phyloP scores from a whole-genome alignment of 2,797 vertebrate species.

The Molossus molossus region DNA sequence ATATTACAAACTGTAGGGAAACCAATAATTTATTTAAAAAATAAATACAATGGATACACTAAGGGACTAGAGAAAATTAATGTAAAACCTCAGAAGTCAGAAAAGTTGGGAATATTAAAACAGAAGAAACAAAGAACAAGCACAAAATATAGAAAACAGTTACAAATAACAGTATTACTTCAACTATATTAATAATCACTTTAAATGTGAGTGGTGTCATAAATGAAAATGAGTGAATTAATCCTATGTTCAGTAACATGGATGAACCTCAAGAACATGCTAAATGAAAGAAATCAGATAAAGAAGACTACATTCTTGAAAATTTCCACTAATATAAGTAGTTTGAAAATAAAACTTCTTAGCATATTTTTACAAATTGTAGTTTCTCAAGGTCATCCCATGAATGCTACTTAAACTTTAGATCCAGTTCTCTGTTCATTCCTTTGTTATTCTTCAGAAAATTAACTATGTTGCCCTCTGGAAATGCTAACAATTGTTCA shows the following conservation, averaged over 20 bases:
- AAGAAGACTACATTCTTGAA: background rate
- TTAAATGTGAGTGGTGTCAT: background rate
- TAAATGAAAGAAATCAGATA: background rate
- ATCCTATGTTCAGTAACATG: background rate
- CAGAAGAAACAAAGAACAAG: background rate
- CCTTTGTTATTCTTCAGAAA: background rate
- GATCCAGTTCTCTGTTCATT: background rate
- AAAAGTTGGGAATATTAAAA: background rate
- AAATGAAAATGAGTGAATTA: constrained; percentile 4
- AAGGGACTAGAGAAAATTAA: background rate
- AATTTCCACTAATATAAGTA: background rate
- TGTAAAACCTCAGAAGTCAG: background rate
- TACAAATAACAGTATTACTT: background rate
- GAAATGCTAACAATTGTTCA: background rate
- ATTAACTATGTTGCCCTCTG: background rate
- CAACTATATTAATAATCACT: background rate
- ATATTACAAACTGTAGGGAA: background rate
- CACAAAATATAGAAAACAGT: background rate
- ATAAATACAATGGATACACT: background rate
- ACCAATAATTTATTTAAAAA: background rate
- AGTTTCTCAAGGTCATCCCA: background rate
- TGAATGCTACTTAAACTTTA: background rate
- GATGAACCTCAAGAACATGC: background rate
- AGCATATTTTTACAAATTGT: background rate
- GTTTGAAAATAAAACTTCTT: background rate